phyloP scores from a whole-genome alignment of 2,113 vertebrate genomes.

The Petrocephalus zakoni region DNA sequence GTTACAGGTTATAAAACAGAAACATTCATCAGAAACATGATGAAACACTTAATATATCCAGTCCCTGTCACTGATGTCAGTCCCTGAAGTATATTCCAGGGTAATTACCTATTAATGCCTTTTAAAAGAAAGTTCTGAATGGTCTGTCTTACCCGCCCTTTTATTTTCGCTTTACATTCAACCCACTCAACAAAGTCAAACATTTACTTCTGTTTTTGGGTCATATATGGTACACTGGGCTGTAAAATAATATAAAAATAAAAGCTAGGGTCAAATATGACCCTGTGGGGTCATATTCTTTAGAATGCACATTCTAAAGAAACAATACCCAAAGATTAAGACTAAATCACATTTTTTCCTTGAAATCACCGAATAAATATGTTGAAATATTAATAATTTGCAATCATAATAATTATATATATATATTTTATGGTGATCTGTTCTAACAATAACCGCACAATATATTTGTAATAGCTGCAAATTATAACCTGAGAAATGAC shows the following conservation, averaged over 20 bases:
- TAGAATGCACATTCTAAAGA: too few species aligned
- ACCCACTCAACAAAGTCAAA: too few species aligned
- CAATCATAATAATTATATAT: not conserved
- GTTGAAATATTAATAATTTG: not conserved
- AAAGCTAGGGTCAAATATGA: too few species aligned
- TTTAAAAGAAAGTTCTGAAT: not conserved
- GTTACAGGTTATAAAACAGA: not conserved
- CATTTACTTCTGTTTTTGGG: too few species aligned
- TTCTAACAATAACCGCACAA: not conserved
- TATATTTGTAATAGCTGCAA: not conserved
- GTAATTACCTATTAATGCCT: not conserved
- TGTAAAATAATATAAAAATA: too few species aligned
- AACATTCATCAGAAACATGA: not conserved
- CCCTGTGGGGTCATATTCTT: too few species aligned
- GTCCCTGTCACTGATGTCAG: not conserved
- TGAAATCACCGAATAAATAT: too few species aligned
- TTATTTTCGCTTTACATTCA: too few species aligned
- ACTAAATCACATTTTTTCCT: too few species aligned
- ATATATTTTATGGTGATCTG: too few species aligned
- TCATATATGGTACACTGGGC: too few species aligned
- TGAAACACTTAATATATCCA: not conserved
- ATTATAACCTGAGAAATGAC: not conserved
- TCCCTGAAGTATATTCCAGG: not conserved
- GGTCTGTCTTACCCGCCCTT: not conserved
- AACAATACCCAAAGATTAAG: too few species aligned